These are phyloP conservation scores for Orthosia incerta DNA, from an alignment of 2,888 invertebrate species.

Conservation along the genomic window DNA sequence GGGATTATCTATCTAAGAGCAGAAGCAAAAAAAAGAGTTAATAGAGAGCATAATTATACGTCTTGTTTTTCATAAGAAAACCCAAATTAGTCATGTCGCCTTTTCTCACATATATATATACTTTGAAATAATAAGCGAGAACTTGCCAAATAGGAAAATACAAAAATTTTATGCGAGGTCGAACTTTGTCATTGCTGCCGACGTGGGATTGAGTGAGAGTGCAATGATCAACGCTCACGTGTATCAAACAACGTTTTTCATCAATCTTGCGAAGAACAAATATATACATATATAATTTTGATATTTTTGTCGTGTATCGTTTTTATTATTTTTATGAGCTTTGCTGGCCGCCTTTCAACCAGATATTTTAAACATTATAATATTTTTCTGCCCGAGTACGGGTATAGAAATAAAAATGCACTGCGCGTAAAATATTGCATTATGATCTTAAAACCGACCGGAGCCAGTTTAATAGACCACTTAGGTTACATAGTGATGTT, in stretches of 20 bases:
- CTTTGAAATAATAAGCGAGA: background rate
- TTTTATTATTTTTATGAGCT: background rate
- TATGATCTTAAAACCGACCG: background rate
- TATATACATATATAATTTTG: too few relatives aligned
- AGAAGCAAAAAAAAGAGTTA: background rate
- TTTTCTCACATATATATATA: constrained; percentile 1
- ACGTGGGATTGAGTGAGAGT: background rate
- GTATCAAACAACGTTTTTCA: background rate
- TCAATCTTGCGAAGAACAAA: too few relatives aligned
- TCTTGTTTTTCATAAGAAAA: background rate
- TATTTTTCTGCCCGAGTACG: background rate
- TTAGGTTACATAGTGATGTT: too few relatives aligned
- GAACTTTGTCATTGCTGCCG: background rate
- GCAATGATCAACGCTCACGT: background rate
- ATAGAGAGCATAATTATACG: background rate
- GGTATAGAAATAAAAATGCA: background rate
- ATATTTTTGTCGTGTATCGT: too few relatives aligned
- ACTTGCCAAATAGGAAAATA: constrained; percentile 7
- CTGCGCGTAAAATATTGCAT: background rate
- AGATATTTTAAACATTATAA: background rate
- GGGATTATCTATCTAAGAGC: background rate
- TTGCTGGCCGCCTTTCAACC: background rate
- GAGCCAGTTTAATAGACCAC: background rate
- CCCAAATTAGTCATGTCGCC: too few relatives aligned
- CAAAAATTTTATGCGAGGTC: background rate